Evolutionary conservation across 2,888 invertebrate species (phyloP).

Genomic region (Melipona bicolor): DNA sequence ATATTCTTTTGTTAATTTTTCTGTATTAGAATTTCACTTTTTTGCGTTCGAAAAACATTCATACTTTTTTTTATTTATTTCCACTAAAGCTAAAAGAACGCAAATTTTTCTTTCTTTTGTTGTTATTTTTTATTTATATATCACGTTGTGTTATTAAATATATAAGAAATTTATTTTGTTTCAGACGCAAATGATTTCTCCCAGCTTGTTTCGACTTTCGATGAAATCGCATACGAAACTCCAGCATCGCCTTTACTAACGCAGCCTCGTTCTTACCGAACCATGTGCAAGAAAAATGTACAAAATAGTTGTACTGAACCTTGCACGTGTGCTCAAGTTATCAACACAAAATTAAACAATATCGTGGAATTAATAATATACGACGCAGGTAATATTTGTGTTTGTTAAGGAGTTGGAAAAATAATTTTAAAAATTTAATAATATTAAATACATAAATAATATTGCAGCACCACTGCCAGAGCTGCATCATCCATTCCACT

Average conservation of each 20-base stretch:
- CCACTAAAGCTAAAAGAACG: not conserved
- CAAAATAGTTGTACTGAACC: constrained; percentile 76
- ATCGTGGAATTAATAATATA: constrained; percentile 83
- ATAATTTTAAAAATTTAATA: not conserved
- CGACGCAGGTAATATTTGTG: constrained; percentile 77
- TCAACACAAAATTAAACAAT: constrained; percentile 75
- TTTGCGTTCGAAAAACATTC: not conserved
- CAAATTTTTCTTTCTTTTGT: not conserved
- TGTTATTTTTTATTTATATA: not conserved
- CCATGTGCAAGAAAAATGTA: constrained; percentile 16
- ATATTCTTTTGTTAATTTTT: not conserved
- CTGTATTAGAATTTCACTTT: not conserved
- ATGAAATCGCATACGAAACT: constrained; percentile 81
- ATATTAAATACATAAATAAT: not conserved
- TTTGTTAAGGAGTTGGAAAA: not conserved
- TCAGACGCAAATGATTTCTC: constrained; percentile 10
- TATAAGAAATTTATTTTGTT: not conserved
- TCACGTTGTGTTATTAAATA: not conserved
- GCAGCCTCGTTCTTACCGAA: constrained; percentile 72
- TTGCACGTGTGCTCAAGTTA: constrained; percentile 82
- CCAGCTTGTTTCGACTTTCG: constrained; percentile 80
- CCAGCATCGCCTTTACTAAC: constrained; percentile 83
- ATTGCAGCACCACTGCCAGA: constrained; percentile 54
- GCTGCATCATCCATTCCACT: constrained; percentile 82
- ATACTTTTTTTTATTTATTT: not conserved